Base-by-base conservation (phyloP, 2,888 invertebrate species). In the Sminthurides aquaticus region DNA sequence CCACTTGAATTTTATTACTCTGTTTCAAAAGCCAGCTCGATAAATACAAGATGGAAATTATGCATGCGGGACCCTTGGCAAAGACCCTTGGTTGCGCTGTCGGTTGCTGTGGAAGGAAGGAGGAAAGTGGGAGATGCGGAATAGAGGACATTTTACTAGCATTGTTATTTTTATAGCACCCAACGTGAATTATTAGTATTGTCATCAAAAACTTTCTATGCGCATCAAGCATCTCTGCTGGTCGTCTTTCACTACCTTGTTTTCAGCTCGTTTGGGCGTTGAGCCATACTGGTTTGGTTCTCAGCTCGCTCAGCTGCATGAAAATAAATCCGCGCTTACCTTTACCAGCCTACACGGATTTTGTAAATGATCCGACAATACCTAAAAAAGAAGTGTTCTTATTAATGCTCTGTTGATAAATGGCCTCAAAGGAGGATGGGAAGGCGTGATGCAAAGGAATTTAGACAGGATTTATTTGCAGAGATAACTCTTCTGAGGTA, bases 101-200 rank as follows among this genome's bases (percentile, higher is more conserved):
- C 2, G 49, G 60, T 49, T 25, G 3, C 24, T 22, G 34, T 34
- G 60, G 27, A 3, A 20, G 27, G 60, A 20, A 49, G 48, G 29
- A 57, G 11, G 26, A 60, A 25, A 20, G 57, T 24, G 57, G 2
- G 27, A 57, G 26, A 27, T 26, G 15, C 27, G 57, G 2, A 57
- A 34, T 24, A 60, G 60, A 29, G 27, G 43, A 24, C 27, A 56
- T 26, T 43, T 48, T 60, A 56, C 54, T 65, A 57, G 61, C 71
- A 69, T 71, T 71, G 71, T 69, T 68, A 66, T 63, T 60, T 71
- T 71, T 71, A 71, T 71, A 65, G 69, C 69, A 66, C 65, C 62
- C 66, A 60, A 61, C 64, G 68, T 69, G 71, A 70, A 70, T 71
- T 71, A 71, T 71, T 68, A 70, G 68, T 67, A 71, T 71, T 71